Evolutionary conservation across 1,140 invertebrate genomes (phyloP).

Genomic region (Drosophila neocordata): DNA sequence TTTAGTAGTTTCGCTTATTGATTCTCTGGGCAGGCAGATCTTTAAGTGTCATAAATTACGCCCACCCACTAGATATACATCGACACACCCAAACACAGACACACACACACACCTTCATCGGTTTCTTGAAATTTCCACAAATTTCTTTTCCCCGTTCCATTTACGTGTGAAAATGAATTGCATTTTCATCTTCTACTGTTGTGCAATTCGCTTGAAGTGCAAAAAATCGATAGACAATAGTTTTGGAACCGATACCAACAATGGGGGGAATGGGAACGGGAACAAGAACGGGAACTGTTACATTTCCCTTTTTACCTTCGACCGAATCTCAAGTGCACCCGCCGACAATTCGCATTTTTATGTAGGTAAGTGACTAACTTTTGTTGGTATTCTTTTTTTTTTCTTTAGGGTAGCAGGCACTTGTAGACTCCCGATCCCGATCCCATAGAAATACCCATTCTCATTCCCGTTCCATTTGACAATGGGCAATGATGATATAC

Average conservation of each 20-base stretch:
- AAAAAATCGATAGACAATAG: slow-evolving; percentile 75
- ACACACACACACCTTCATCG: not conserved
- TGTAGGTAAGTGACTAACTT: slow-evolving; percentile 32
- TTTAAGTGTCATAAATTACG: slow-evolving; percentile 66
- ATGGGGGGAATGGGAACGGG: not conserved
- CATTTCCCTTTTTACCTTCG: slow-evolving; percentile 21
- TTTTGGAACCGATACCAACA: slow-evolving; percentile 18
- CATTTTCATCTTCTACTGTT: slow-evolving; percentile 46
- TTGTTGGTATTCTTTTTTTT: too few relatives aligned
- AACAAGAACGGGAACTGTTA: slow-evolving; percentile 22
- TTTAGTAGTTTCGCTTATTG: slow-evolving; percentile 49
- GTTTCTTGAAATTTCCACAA: slow-evolving; percentile 51
- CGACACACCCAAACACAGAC: not conserved
- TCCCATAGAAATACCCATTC: slow-evolving; percentile 31
- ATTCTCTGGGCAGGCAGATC: slow-evolving; percentile 44
- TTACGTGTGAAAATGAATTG: slow-evolving; percentile 72
- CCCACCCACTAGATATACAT: slow-evolving; percentile 44
- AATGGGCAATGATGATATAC: slow-evolving; percentile 27
- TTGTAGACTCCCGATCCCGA: slow-evolving; percentile 42
- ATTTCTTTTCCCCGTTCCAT: slow-evolving; percentile 27
- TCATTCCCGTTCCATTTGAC: slow-evolving; percentile 11
- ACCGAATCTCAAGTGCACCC: slow-evolving; percentile 4
- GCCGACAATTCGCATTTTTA: not conserved
- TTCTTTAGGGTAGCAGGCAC: slow-evolving; percentile 23
- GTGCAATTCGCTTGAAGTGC: slow-evolving; percentile 65